Evolutionary conservation across 2,888 invertebrate species (phyloP), one percentile per base, ranked within the genome.

Genomic region (Cordilura impudica): DNA sequence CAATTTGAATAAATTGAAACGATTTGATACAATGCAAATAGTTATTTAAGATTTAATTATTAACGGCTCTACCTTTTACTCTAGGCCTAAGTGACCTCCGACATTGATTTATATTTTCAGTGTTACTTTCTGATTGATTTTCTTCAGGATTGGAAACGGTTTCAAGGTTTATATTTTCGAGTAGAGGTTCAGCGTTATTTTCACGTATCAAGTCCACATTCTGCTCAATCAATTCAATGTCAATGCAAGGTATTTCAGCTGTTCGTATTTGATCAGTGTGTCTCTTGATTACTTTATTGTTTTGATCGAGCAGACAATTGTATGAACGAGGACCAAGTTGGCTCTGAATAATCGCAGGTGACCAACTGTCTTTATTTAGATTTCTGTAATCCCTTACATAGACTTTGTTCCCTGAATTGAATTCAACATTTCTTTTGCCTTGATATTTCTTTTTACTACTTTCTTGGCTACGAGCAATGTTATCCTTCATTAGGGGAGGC

Each of bases 291-390:
- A n/a, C n/a, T 47, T 18, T 47, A 47, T 47, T 47, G 47, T 47
- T 47, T 6, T 47, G 47, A 8, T 6, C 14, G 7, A 47, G 47
- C 47, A 47, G n/a, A 47, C 47, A 47, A n/a, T 47, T 47, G 47
- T 47, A 47, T n/a, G 47, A 47, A 8, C 47, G 47, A 8, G 47
- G 47, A 18, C 47, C 47, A 6, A 47, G 6, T n/a, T 18, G 47
- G n/a, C n/a, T 47, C n/a, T 47, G 47, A 47, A 47, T 47, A 47
- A 47, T 47, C n/a, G 47, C 47, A 47, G 47, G 47, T 47, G 47
- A 47, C 47, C 47, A 47, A 47, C 47, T 47, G 6, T 6, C 39
- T 35, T 35, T 35, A 12, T 35, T 35, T 35, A 12, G 39, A 35
- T 35, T 35, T 12, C 39, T 35, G 39, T 35, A 35, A 35, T 35